Evolutionary conservation across 64 coral and sea anemone genomes (phyloP), one percentile per base, ranked within the genome.

Genomic region (Astreopora myriophthalma): DNA sequence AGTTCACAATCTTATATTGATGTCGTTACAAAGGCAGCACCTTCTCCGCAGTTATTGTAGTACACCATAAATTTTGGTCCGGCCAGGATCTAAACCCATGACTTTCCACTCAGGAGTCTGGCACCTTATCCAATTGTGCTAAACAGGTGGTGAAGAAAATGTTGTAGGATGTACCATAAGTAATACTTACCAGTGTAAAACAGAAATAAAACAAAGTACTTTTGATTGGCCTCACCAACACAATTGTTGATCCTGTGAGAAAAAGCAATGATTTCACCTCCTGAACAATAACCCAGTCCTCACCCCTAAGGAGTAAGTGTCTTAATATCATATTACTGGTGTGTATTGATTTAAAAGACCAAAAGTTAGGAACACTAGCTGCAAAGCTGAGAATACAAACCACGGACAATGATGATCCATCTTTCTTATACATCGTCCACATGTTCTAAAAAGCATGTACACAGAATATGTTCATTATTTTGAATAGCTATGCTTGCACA

Each of bases 381-480:
- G 0, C 0, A 11, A 14, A 80, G 28, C 17, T 16, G 0, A 72
- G 29, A 67, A 9, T 28, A 34, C 89, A 73, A 76, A 98, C 96
- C 96, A 98, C 2, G 96, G 96, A 84, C 96, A 98, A 28, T 98
- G 96, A 40, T 98, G 96, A 31, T 98, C 96, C 96, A 98, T 98
- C 85, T 98, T 98, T 64, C 92, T 92, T 69, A 98, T 93, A 83
- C 96, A 98, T 86, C 96, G 92, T 74, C 91, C 90, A 74, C 96
- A 98, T 42, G 91, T 92, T 52, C 96, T 98, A 46, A 81, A 76
- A 94, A 42, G 1, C 10, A 39, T 46, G 60, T 12, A 25, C 11
- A 34, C 8, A 67, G 19, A 16, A 49, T 10, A 44, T 19, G 14
- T 17, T 35, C 3, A 16, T 69, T 69, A 26, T 29, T 20, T 13